Percentiles rank a stretch among this genome's conserved stretches.
These are phyloP conservation scores for Salminus brasiliensis DNA, from an alignment of 2,113 vertebrate genomes.

Conservation along the genomic window DNA sequence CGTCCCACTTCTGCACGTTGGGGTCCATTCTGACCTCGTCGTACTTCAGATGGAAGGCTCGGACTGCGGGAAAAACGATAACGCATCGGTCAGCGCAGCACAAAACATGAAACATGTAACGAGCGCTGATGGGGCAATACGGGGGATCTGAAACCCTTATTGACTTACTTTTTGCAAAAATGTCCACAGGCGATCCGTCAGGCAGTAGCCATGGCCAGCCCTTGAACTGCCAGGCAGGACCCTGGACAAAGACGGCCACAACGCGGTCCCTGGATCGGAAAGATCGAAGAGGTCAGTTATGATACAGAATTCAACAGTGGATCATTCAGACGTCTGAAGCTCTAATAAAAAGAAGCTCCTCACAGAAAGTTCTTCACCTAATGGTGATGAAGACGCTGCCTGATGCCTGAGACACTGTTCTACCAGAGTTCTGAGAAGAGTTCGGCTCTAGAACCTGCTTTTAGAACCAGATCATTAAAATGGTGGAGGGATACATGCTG, in stretches of 20 bases:
- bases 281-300: neutral
- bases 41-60: slow-evolving; percentile 98
- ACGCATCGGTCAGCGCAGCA: neutral
- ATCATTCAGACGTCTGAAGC: no score
- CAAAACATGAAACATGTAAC: neutral
- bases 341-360: no score
- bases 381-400: no score
- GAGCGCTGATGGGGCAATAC: no score
- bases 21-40: slow-evolving; percentile 94
- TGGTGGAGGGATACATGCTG: no score
- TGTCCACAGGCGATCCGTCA: slow-evolving; percentile 96
- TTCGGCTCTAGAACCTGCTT: no score
- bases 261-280: slow-evolving; percentile 87
- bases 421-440: no score
- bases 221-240: slow-evolving; percentile 99
- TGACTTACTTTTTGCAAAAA: slow-evolving; percentile 97
- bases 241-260: slow-evolving; percentile 97
- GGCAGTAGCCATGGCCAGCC: slow-evolving; percentile 98
- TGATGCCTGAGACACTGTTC: no score
- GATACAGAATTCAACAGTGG: neutral
- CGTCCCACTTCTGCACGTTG: slow-evolving; percentile 98
- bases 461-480: no score
- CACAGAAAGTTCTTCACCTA: no score
- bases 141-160: no score
- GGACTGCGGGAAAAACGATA: slow-evolving; percentile 79